Evolutionary conservation across 2,797 vertebrate genomes (phyloP).

Genomic region (Neomorphus geoffroyi): DNA sequence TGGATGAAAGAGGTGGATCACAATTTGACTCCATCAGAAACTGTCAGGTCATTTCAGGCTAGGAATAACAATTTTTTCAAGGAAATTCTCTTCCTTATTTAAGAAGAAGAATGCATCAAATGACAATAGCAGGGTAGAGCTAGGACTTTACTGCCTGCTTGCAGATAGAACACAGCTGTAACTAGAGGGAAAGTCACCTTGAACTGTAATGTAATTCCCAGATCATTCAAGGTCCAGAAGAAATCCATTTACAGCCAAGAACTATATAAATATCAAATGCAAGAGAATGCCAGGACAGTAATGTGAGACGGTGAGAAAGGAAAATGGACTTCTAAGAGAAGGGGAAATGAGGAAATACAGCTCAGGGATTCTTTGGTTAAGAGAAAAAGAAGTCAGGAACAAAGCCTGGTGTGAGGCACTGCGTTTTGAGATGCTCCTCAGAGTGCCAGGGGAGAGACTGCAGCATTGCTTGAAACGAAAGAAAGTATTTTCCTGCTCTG

Average conservation of each 20-base stretch:
- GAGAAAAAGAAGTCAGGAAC: background rate
- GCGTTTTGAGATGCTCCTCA: background rate
- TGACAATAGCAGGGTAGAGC: background rate
- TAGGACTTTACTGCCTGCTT: background rate
- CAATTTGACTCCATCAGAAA: background rate
- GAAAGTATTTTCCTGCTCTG: background rate
- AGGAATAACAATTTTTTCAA: background rate
- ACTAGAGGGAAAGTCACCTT: constrained; percentile 33
- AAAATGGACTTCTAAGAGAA: background rate
- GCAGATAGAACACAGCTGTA: background rate
- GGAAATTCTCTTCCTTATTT: background rate
- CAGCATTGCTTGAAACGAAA: background rate
- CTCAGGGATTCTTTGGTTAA: background rate
- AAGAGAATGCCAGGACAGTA: background rate
- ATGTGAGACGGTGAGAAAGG: background rate
- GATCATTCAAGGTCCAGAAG: background rate
- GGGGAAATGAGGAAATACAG: background rate
- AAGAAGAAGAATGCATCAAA: background rate
- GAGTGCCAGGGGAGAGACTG: background rate
- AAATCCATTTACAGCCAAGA: constrained; percentile 46
- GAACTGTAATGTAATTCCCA: constrained; percentile 46
- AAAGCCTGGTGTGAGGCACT: background rate
- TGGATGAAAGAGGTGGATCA: background rate
- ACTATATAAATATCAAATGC: constrained; percentile 1
- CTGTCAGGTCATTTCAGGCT: background rate